Percentiles rank a stretch among this genome's conserved stretches.
These are phyloP conservation scores for Myripristis jacobus DNA, from an alignment of 2,797 vertebrate species.

Conservation along the genomic window DNA sequence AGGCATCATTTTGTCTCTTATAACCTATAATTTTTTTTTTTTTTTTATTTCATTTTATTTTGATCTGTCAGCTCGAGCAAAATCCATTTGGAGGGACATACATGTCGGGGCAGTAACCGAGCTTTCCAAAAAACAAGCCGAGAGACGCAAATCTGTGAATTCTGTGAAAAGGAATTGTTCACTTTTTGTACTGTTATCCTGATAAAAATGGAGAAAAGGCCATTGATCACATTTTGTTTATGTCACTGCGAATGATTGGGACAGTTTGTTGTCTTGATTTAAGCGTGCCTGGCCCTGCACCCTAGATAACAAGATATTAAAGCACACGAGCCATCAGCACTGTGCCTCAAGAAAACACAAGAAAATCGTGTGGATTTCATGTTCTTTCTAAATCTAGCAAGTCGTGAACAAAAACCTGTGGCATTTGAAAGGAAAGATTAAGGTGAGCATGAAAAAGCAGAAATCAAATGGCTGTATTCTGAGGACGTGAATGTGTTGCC, in stretches of 20 bases:
- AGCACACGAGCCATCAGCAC: not conserved
- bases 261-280: not conserved
- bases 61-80: no score
- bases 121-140: no score
- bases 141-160: no score
- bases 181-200: no score
- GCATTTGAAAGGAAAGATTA: not conserved
- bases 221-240: no score
- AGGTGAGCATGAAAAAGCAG: conserved; percentile 22
- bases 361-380: not conserved
- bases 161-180: no score
- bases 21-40: no score
- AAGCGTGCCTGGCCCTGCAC: not conserved
- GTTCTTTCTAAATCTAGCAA: not conserved
- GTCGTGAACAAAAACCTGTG: not conserved
- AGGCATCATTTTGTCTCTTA: no score
- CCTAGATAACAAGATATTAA: not conserved
- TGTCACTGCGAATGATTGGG: not conserved
- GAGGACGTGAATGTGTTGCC: conserved; percentile 29
- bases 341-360: not conserved
- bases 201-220: no score
- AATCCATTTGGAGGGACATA: no score
- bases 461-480: conserved; percentile 42
- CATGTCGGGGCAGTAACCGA: no score
- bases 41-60: no score